A percentile compares a stretch with the other conserved stretches of the same genome.
phyloP scores from a whole-genome alignment of 2,797 vertebrate genomes.

The Lagodon rhomboides region DNA sequence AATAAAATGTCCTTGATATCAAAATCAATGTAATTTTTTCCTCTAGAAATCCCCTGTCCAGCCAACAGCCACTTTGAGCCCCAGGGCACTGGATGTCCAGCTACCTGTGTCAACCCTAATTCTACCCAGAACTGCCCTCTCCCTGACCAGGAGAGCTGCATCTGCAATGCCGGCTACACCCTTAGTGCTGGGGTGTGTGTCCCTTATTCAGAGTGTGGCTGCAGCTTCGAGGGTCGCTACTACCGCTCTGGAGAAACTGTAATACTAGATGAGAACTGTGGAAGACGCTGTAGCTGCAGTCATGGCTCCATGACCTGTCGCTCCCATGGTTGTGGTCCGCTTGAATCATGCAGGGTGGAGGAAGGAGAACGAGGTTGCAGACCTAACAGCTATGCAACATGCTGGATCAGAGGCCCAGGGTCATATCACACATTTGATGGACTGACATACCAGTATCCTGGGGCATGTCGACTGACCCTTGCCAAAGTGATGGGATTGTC shows the following conservation, averaged over 20 bases:
- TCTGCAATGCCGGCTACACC: slow-evolving; percentile 77
- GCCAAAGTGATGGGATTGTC: slow-evolving; percentile 5
- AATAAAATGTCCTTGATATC: neutral
- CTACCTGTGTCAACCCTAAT: slow-evolving; percentile 74
- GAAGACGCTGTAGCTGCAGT: slow-evolving; percentile 69
- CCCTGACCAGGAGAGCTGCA: slow-evolving; percentile 72
- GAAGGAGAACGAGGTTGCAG: slow-evolving; percentile 73
- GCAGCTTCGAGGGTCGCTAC: slow-evolving; percentile 72
- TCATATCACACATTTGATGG: slow-evolving; percentile 24
- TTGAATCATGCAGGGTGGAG: neutral
- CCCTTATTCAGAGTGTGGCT: slow-evolving; percentile 75
- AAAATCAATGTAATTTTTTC: neutral
- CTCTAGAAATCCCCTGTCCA: slow-evolving; percentile 5
- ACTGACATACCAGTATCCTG: slow-evolving; percentile 6
- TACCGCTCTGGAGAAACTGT: slow-evolving; percentile 69
- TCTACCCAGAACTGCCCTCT: slow-evolving; percentile 68
- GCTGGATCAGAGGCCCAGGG: slow-evolving; percentile 35
- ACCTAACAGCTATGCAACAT: slow-evolving; percentile 65
- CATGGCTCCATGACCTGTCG: neutral
- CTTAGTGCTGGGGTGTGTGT: slow-evolving; percentile 75
- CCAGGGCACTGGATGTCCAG: slow-evolving; percentile 72
- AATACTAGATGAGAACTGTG: slow-evolving; percentile 67
- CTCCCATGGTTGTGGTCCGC: neutral
- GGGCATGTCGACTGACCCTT: slow-evolving; percentile 3
- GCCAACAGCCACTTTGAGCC: slow-evolving; percentile 79